Percentiles rank a stretch among this genome's conserved stretches.
These are phyloP conservation scores for Nymphalis urticae DNA, from an alignment of 2,888 invertebrate species.

Conservation along the genomic window DNA sequence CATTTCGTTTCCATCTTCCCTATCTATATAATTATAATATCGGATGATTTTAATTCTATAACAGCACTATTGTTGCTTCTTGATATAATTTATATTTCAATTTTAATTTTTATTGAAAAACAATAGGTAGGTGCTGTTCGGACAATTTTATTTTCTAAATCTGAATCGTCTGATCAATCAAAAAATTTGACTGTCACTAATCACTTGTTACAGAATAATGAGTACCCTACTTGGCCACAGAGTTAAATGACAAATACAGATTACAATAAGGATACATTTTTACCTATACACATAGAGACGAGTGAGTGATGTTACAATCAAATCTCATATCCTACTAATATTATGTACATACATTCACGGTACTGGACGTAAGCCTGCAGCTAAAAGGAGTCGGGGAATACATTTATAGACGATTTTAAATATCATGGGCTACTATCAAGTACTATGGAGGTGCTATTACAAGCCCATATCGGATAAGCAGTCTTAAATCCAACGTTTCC, in stretches of 20 bases:
- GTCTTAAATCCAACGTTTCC: slow-evolving; percentile 37
- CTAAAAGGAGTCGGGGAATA: slow-evolving; percentile 32
- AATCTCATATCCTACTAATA: slow-evolving; percentile 22
- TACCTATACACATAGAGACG: slow-evolving; percentile 27
- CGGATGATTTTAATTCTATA: slow-evolving; percentile 28
- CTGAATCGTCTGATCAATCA: slow-evolving; percentile 2
- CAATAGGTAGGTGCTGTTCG: neutral
- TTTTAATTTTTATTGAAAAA: no score
- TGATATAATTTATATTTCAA: slow-evolving; percentile 16
- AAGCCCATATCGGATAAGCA: slow-evolving; percentile 31
- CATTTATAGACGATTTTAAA: slow-evolving; percentile 19
- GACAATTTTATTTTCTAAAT: neutral
- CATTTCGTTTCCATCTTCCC: slow-evolving; percentile 21
- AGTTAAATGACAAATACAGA: slow-evolving; percentile 25
- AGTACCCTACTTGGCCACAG: slow-evolving; percentile 35
- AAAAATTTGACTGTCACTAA: slow-evolving; percentile 29
- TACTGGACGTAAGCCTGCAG: slow-evolving; percentile 68
- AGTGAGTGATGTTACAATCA: slow-evolving; percentile 24
- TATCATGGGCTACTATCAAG: slow-evolving; percentile 48
- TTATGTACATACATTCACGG: slow-evolving; percentile 33
- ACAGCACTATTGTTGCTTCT: slow-evolving; percentile 38
- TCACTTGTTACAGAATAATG: slow-evolving; percentile 30
- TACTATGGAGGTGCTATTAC: slow-evolving; percentile 37
- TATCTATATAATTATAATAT: slow-evolving; percentile 32
- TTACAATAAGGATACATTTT: slow-evolving; percentile 23